These are phyloP conservation scores for Stenoptilia bipunctidactyla DNA, from an alignment of 2,888 invertebrate genomes.

Conservation along the genomic window DNA sequence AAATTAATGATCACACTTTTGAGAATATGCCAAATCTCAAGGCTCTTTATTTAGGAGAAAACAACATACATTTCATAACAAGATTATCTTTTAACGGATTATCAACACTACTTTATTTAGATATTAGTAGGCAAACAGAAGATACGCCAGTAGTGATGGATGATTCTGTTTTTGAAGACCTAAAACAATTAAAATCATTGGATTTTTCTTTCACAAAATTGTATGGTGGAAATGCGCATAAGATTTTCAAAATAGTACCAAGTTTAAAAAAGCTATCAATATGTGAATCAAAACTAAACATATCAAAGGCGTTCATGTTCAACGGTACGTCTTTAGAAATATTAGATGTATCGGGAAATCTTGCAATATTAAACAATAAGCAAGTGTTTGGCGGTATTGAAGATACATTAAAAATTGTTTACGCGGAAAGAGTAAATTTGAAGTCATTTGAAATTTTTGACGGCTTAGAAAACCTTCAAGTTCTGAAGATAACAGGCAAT, in stretches of 20 bases:
- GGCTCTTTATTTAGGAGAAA: constrained; percentile 65
- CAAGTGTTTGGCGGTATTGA: constrained; percentile 48
- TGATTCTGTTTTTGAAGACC: neutral
- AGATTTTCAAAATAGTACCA: constrained; percentile 23
- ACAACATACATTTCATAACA: constrained; percentile 51
- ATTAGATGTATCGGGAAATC: constrained; percentile 71
- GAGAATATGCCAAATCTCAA: constrained; percentile 47
- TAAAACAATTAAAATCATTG: constrained; percentile 26
- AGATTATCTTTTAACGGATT: constrained; percentile 45
- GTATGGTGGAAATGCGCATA: constrained; percentile 19
- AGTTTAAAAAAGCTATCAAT: constrained; percentile 35
- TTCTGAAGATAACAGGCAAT: constrained; percentile 61
- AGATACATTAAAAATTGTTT: constrained; percentile 45
- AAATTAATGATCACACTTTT: constrained; percentile 48
- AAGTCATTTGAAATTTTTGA: constrained; percentile 38
- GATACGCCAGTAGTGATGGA: constrained; percentile 17
- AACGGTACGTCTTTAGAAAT: constrained; percentile 42
- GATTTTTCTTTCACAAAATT: constrained; percentile 41
- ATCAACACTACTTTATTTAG: constrained; percentile 51
- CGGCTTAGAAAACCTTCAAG: constrained; percentile 42
- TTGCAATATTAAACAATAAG: constrained; percentile 29
- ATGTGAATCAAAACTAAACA: constrained; percentile 52
- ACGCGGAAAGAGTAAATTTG: constrained; percentile 49
- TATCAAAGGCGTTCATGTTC: constrained; percentile 42
- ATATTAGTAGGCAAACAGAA: constrained; percentile 49